Conservation (phyloP, 2,797 vertebrate species). For the Mionectes olivaceus region DNA sequence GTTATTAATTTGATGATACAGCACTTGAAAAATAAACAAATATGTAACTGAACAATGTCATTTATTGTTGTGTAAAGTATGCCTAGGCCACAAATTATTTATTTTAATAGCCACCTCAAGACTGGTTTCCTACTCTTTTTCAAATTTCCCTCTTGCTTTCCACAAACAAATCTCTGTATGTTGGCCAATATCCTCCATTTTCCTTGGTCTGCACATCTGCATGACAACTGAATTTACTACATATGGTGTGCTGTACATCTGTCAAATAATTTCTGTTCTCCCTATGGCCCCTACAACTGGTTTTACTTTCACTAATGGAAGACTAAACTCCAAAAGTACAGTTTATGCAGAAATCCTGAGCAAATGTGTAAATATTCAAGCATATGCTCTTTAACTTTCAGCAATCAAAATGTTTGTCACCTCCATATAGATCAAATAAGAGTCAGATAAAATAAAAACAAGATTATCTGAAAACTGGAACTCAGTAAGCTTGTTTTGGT, state of each 20-base stretch:
- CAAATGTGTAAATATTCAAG: neutral
- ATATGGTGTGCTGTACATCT: neutral
- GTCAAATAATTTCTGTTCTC: neutral
- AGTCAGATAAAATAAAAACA: neutral
- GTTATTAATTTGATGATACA: neutral
- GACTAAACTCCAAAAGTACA: neutral
- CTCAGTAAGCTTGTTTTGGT: neutral
- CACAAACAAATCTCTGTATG: neutral
- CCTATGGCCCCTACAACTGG: too few species aligned
- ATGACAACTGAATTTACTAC: neutral
- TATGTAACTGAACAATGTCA: neutral
- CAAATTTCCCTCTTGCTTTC: neutral
- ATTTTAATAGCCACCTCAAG: neutral
- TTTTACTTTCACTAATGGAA: neutral
- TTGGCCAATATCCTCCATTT: neutral
- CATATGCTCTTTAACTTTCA: neutral
- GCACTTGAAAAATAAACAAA: neutral
- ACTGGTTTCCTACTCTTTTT: neutral
- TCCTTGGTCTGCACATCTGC: neutral
- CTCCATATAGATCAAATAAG: neutral
- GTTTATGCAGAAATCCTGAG: neutral
- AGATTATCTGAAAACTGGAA: neutral
- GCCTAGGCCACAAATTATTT: neutral
- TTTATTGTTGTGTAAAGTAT: neutral
- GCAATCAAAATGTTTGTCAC: neutral